phyloP scores from a whole-genome alignment of 1,140 invertebrate genomes.

The Caenorhabditis tropicalis region DNA sequence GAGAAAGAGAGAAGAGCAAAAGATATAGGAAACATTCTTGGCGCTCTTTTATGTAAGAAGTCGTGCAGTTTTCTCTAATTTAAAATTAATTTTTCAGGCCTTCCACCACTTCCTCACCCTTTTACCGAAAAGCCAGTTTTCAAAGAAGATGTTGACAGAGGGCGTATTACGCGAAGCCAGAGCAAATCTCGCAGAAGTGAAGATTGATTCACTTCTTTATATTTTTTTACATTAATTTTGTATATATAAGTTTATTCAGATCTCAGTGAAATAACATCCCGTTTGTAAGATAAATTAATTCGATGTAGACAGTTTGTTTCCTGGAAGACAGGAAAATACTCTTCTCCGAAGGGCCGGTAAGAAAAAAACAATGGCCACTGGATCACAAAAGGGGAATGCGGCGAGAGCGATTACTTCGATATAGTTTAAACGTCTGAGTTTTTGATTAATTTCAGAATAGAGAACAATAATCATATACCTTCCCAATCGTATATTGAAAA shows the following conservation, averaged over 20 bases:
- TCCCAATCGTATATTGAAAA: not conserved
- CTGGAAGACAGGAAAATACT: not conserved
- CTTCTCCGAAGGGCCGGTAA: not conserved
- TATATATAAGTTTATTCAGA: too few relatives aligned
- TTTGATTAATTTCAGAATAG: not conserved
- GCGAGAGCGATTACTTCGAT: not conserved
- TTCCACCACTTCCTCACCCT: not conserved
- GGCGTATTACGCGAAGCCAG: not conserved
- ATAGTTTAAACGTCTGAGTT: not conserved
- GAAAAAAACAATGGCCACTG: not conserved
- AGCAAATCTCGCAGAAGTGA: not conserved
- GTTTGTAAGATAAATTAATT: too few relatives aligned
- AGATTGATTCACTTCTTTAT: too few relatives aligned
- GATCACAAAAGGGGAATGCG: not conserved
- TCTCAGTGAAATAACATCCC: too few relatives aligned
- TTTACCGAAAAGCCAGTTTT: not conserved
- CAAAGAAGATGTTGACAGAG: not conserved
- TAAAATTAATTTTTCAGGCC: not conserved
- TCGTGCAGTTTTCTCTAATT: not conserved
- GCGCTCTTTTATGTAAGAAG: not conserved
- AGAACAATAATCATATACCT: too few relatives aligned
- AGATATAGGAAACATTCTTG: not conserved
- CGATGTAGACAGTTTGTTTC: not conserved
- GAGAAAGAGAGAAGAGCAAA: not conserved
- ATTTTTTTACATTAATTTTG: too few relatives aligned